Percentiles rank a stretch among this genome's conserved stretches.
phyloP scores from a whole-genome alignment of 2,113 vertebrate genomes.

The Otocyon megalotis region DNA sequence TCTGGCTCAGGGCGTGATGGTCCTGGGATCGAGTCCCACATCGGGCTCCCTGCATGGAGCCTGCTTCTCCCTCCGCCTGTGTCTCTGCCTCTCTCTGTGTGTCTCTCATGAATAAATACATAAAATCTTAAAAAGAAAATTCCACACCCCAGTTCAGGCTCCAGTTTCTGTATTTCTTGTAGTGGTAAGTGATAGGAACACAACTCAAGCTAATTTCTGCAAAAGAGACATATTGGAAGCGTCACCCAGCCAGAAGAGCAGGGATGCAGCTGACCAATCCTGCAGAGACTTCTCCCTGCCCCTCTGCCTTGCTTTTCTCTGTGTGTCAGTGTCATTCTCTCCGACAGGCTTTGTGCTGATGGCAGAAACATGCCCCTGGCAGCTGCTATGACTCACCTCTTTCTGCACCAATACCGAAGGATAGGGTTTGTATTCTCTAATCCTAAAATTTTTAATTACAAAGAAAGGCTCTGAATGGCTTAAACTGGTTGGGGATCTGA shows the following conservation, averaged over 20 bases:
- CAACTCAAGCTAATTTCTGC: neutral
- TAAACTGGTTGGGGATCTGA: neutral
- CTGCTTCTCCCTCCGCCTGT: too few relatives aligned
- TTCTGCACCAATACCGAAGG: neutral
- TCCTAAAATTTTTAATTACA: neutral
- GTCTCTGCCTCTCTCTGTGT: too few relatives aligned
- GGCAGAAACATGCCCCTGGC: neutral
- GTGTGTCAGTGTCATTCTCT: neutral
- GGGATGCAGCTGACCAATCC: neutral
- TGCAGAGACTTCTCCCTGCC: neutral
- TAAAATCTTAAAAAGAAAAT: too few relatives aligned
- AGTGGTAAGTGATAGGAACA: neutral
- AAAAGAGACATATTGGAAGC: neutral
- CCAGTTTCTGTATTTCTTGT: neutral
- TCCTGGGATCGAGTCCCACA: too few relatives aligned
- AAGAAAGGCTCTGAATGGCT: neutral
- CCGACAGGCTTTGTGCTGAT: neutral
- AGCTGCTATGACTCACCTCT: neutral
- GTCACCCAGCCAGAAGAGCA: neutral
- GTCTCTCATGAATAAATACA: too few relatives aligned
- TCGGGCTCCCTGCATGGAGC: too few relatives aligned
- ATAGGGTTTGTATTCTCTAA: neutral
- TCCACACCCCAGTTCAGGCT: neutral
- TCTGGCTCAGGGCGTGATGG: too few relatives aligned
- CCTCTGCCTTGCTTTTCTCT: neutral